phyloP scores from a whole-genome alignment of 2,888 invertebrate species.

The Thelaira solivaga region DNA sequence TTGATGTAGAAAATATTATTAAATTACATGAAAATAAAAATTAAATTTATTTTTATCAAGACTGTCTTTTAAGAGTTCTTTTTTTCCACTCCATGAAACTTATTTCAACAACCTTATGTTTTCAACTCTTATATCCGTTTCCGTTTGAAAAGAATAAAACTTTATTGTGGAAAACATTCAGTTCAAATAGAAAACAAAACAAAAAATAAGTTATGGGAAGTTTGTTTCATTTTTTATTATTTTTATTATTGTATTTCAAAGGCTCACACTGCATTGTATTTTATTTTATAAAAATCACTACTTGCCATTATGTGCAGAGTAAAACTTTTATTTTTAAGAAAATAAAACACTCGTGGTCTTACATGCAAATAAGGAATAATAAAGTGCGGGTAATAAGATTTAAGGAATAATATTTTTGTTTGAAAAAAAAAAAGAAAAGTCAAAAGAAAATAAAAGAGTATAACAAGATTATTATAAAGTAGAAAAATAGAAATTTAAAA shows the following conservation, averaged over 20 bases:
- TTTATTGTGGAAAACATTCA: conserved; percentile 37
- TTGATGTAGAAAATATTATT: background rate
- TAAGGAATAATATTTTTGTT: background rate
- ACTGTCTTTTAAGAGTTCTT: background rate
- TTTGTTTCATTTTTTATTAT: conserved; percentile 8
- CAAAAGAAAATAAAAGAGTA: no score
- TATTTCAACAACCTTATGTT: conserved; percentile 48
- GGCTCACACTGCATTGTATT: conserved; percentile 29
- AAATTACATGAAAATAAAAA: conserved; percentile 1
- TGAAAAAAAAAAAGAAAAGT: no score
- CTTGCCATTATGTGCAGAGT: conserved; percentile 16
- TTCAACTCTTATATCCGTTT: conserved; percentile 52
- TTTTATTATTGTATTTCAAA: conserved; percentile 28
- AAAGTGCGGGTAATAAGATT: conserved; percentile 17
- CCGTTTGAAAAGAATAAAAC: conserved; percentile 44
- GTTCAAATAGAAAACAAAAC: conserved; percentile 37
- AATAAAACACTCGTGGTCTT: conserved; percentile 9
- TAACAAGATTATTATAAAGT: no score
- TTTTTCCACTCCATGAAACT: background rate
- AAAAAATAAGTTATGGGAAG: conserved; percentile 30
- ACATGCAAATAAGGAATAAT: conserved; percentile 26
- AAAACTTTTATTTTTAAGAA: conserved; percentile 20
- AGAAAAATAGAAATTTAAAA: no score
- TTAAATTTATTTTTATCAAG: background rate
- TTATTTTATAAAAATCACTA: conserved; percentile 23